These are phyloP conservation scores for Morpho helenor DNA, from an alignment of 2,888 invertebrate species.

Conservation along the genomic window DNA sequence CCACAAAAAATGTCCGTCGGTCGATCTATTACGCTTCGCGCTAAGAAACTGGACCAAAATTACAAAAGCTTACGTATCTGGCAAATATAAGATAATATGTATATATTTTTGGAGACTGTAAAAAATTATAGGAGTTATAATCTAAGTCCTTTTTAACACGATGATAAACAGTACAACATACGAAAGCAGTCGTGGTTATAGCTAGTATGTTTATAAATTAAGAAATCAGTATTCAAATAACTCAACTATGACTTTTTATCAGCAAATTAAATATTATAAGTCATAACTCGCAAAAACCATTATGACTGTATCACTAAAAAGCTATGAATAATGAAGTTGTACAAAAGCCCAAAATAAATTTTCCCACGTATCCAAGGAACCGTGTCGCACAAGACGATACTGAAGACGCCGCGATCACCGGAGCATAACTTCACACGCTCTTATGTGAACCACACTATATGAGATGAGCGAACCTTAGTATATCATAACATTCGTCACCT, in stretches of 20 bases:
- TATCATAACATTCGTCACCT: slow-evolving; percentile 14
- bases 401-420: slow-evolving; percentile 40
- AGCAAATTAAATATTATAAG: background rate
- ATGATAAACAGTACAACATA: no score
- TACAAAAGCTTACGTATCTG: no score
- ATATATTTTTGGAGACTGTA: no score
- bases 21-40: no score
- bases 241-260: background rate
- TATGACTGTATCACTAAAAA: slow-evolving; percentile 15
- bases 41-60: no score
- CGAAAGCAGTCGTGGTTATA: no score
- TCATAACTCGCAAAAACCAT: slow-evolving; percentile 8
- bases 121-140: no score
- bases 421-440: slow-evolving; percentile 42
- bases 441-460: slow-evolving; percentile 42
- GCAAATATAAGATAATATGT: no score
- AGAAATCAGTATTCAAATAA: no score
- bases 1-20: no score
- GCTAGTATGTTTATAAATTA: no score
- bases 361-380: slow-evolving; percentile 39
- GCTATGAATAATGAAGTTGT: slow-evolving; percentile 22
- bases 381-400: slow-evolving; percentile 44
- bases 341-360: slow-evolving; percentile 30
- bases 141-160: no score
- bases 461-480: slow-evolving; percentile 38